These are phyloP conservation scores for Leucophenga maculata DNA, from an alignment of 2,888 invertebrate genomes.

Conservation along the genomic window DNA sequence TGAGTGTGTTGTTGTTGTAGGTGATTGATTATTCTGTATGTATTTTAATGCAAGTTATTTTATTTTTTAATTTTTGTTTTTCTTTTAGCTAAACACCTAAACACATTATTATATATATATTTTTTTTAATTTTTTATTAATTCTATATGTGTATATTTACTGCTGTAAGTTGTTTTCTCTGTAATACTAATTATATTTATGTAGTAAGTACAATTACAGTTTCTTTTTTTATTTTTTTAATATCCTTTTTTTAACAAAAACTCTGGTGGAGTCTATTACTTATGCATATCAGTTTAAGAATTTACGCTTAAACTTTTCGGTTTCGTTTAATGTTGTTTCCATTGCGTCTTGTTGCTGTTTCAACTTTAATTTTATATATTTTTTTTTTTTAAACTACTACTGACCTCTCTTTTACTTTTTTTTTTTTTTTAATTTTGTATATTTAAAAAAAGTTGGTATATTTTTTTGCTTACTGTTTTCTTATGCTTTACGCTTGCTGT, in stretches of 20 bases:
- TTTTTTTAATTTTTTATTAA: conserved; percentile 49
- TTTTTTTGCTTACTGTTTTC: too few species aligned
- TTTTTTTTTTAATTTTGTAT: too few species aligned
- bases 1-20: not conserved
- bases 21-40: conserved; percentile 3
- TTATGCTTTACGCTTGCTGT: too few species aligned
- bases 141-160: not conserved
- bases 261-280: too few species aligned
- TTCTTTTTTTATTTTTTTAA: not conserved
- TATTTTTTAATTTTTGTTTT: conserved; percentile 28
- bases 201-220: not conserved
- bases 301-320: too few species aligned
- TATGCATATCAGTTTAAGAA: too few species aligned
- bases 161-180: not conserved
- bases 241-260: not conserved
- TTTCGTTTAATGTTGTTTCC: too few species aligned
- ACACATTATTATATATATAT: conserved; percentile 41
- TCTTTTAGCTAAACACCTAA: conserved; percentile 62
- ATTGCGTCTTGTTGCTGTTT: too few species aligned
- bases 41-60: conserved; percentile 10
- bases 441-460: too few species aligned
- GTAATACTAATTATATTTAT: not conserved
- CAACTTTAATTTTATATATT: too few species aligned
- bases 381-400: too few species aligned
- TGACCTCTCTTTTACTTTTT: too few species aligned